phyloP scores from a whole-genome alignment of 2,888 invertebrate species.

The Ophonus ardosiacus region DNA sequence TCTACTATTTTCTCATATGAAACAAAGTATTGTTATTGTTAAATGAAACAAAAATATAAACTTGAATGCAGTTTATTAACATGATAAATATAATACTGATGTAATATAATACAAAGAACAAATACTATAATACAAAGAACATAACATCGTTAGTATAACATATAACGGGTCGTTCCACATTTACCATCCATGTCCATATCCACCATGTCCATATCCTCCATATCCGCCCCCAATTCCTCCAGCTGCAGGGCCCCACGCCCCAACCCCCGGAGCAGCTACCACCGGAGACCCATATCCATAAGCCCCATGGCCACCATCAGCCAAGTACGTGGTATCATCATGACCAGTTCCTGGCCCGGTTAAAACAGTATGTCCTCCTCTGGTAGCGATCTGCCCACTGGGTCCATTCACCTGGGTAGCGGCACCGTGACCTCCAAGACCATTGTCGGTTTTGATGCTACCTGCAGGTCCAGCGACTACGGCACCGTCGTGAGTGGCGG shows the following conservation, averaged over 20 bases:
- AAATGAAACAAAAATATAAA: background rate
- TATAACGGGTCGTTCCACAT: conserved; percentile 16
- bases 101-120: background rate
- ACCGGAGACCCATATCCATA: conserved; percentile 19
- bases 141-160: background rate
- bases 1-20: too few relatives aligned
- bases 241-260: conserved; percentile 47
- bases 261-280: conserved; percentile 20
- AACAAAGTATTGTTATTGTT: too few relatives aligned
- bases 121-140: background rate
- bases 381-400: conserved; percentile 65
- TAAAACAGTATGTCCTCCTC: conserved; percentile 62
- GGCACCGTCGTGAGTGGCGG: conserved; percentile 50
- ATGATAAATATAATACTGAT: conserved; percentile 46
- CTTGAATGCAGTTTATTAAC: conserved; percentile 5
- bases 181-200: conserved; percentile 57
- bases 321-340: conserved; percentile 24
- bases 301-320: background rate
- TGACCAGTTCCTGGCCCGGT: conserved; percentile 52
- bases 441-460: conserved; percentile 58
- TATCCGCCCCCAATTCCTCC: conserved; percentile 61
- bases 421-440: conserved; percentile 44
- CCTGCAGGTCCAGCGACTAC: conserved; percentile 64
- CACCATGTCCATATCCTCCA: conserved; percentile 62
- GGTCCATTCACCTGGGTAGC: conserved; percentile 66